A percentile compares a stretch with the other conserved stretches of the same genome.
phyloP scores from a whole-genome alignment of 2,888 invertebrate species.

The Lepidocyrtoides sp. region DNA sequence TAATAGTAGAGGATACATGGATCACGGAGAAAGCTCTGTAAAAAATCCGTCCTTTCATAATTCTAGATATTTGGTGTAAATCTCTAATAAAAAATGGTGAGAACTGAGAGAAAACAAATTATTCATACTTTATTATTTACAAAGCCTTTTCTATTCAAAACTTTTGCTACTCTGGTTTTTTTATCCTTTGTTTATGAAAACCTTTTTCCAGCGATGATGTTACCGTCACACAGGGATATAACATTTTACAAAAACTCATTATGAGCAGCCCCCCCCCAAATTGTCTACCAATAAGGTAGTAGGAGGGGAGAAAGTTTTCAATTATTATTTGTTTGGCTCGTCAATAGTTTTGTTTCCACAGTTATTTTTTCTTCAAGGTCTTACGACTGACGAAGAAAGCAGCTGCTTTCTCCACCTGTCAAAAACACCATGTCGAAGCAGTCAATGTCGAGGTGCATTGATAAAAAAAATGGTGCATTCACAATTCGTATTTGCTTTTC shows the following conservation, averaged over 20 bases:
- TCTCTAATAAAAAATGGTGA: not conserved
- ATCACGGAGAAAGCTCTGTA: not conserved
- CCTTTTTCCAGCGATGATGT: not conserved
- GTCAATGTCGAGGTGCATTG: no score
- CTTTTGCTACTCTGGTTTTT: not conserved
- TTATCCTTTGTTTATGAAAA: not conserved
- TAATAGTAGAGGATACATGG: conserved; percentile 22
- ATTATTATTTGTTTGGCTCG: not conserved
- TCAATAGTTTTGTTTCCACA: not conserved
- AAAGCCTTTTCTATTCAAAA: not conserved
- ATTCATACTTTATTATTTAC: not conserved
- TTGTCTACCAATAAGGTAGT: not conserved
- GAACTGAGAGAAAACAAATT: conserved; percentile 29
- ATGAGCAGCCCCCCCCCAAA: no score
- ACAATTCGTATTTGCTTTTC: not conserved
- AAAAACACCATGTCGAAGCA: not conserved
- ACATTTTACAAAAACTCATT: conserved; percentile 2
- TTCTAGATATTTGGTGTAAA: not conserved
- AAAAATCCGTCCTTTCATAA: not conserved
- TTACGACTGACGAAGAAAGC: not conserved
- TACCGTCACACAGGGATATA: conserved; percentile 9
- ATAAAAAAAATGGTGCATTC: not conserved
- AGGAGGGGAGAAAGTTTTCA: not conserved
- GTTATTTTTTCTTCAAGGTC: not conserved
- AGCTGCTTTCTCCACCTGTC: conserved; percentile 5